Evolutionary conservation across 2,888 invertebrate genomes (phyloP), one percentile per base, ranked within the genome.

Genomic region (Cosmia trapezina): DNA sequence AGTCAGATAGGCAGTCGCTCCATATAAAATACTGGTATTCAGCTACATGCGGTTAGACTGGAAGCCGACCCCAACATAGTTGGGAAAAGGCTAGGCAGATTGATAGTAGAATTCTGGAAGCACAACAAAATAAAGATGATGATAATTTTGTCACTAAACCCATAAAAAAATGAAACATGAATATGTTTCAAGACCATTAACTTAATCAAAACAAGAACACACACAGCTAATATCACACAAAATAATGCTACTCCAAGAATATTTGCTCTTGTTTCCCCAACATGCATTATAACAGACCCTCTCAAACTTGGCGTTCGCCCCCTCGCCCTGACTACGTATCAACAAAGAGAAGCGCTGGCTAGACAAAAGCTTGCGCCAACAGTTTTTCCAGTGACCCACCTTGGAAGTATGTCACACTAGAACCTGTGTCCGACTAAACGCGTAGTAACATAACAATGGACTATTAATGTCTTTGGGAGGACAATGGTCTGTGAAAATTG

Each of bases 381-480:
- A 76, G 78, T 84, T 86, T 83, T 86, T 84, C 71, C 62, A 83
- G 70, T 67, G 70, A 83, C 82, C 76, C 70, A 80, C 66, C 87
- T 84, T 73, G 41, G 49, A 86, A 86, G 75, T 76, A 76, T 81
- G 80, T 76, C 85, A 85, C 69, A 79, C 60, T 54, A 72, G 61
- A 76, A 67, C 47, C 14, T 54, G 54, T 72, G 73, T 67, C 68
- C 37, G 45, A 65, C 73, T 62, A 65, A 75, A 70, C 66, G 64
- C 28, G 51, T 59, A 62, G 45, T 45, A 60, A 56, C 66, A 74
- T 66, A 51, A 85, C 80, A 83, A 80, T 80, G 57, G 60, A 28
- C 65, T 78, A 63, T 73, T 65, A 76, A 78, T 61, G 49, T 22
- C 49, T 74, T 43, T 65, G 69, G 45, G 28, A 37, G 63, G 73